A percentile compares a stretch with the other conserved stretches of the same genome.
phyloP scores from a whole-genome alignment of 2,888 invertebrate species.

The Euzophera pinguis region DNA sequence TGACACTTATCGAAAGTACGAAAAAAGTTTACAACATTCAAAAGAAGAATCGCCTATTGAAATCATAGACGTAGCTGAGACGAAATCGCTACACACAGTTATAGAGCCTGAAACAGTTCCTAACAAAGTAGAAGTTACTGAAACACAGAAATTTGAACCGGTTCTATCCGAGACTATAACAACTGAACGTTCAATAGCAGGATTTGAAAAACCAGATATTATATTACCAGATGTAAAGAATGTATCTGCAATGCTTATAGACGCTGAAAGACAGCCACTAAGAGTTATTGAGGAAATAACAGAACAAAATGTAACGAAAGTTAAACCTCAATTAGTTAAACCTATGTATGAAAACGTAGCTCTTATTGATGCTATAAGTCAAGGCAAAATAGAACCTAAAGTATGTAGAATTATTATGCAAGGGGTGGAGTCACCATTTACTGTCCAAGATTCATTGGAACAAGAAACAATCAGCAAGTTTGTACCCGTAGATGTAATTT shows the following conservation, averaged over 20 bases:
- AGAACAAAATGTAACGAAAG: slow-evolving; percentile 65
- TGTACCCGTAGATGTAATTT: slow-evolving; percentile 83
- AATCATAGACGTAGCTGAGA: slow-evolving; percentile 6
- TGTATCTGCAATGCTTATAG: slow-evolving; percentile 60
- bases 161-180: slow-evolving; percentile 31
- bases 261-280: slow-evolving; percentile 68
- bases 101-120: slow-evolving; percentile 26
- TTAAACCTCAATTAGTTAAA: slow-evolving; percentile 43
- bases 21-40: slow-evolving; percentile 26
- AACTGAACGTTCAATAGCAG: slow-evolving; percentile 27
- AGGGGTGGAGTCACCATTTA: slow-evolving; percentile 80
- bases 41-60: slow-evolving; percentile 15
- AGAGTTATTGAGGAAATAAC: slow-evolving; percentile 71
- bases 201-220: slow-evolving; percentile 23
- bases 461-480: slow-evolving; percentile 84
- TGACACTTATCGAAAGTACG: slow-evolving; percentile 54
- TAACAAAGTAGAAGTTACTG: slow-evolving; percentile 29
- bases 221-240: slow-evolving; percentile 47
- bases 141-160: slow-evolving; percentile 38
- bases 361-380: slow-evolving; percentile 82
- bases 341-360: slow-evolving; percentile 70
- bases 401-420: slow-evolving; percentile 82
- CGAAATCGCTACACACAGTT: slow-evolving; percentile 26
- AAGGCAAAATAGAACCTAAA: slow-evolving; percentile 83
- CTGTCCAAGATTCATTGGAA: slow-evolving; percentile 85